Evolutionary conservation across 2,797 vertebrate genomes (phyloP).

Genomic region (Sarcoramphus papa): DNA sequence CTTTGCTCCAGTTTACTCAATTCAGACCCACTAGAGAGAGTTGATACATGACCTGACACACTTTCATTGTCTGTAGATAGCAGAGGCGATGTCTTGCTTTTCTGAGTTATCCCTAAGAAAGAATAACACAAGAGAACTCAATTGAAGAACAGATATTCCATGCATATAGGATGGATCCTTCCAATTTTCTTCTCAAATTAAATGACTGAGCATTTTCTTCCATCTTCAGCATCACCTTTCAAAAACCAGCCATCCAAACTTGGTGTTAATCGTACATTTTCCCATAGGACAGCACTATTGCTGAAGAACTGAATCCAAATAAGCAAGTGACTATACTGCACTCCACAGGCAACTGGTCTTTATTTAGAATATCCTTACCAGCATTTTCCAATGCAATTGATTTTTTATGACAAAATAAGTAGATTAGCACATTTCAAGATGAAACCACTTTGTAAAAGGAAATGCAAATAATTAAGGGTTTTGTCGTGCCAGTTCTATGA

Average conservation of each 20-base stretch:
- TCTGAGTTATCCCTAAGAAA: background rate
- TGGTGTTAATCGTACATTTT: background rate
- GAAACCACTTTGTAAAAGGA: background rate
- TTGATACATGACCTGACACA: accelerated
- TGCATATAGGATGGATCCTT: background rate
- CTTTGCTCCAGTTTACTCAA: background rate
- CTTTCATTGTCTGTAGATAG: background rate
- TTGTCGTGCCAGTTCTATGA: background rate
- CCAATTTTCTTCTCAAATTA: background rate
- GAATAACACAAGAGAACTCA: background rate
- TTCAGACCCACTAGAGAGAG: background rate
- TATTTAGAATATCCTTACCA: background rate
- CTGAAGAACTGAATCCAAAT: background rate
- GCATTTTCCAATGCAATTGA: background rate
- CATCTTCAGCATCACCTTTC: background rate
- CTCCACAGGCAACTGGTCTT: background rate
- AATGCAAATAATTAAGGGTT: background rate
- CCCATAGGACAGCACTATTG: background rate
- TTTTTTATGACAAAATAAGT: background rate
- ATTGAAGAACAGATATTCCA: background rate
- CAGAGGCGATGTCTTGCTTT: background rate
- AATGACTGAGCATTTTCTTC: background rate
- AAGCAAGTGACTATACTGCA: background rate
- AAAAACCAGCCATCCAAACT: background rate
- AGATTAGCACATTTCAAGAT: background rate